Percentiles rank a stretch among this genome's conserved stretches.
These are phyloP conservation scores for Aricia agestis DNA, from an alignment of 1,140 invertebrate species.

Conservation along the genomic window DNA sequence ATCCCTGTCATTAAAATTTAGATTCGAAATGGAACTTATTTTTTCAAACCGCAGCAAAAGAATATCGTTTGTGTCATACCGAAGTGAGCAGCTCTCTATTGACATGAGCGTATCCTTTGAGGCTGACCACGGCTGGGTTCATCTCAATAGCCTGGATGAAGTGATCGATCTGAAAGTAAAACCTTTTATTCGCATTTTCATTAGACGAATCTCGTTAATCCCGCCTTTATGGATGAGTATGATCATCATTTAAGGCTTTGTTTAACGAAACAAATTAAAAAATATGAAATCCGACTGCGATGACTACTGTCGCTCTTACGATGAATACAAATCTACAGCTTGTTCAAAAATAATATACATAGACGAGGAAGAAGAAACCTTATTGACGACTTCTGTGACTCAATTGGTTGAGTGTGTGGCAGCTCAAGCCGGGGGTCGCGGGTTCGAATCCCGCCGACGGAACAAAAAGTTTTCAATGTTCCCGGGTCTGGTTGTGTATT, in stretches of 20 bases:
- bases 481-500: too few species aligned
- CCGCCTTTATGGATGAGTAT: not conserved
- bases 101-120: constrained; percentile 78
- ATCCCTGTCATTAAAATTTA: too few species aligned
- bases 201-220: not conserved
- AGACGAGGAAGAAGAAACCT: too few species aligned
- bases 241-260: not conserved
- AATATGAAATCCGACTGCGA: not conserved
- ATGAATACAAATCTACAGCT: too few species aligned
- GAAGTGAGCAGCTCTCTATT: constrained; percentile 78
- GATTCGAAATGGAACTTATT: too few species aligned
- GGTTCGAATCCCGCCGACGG: too few species aligned
- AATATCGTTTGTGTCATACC: constrained; percentile 46
- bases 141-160: constrained; percentile 80
- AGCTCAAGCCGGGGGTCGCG: too few species aligned
- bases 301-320: too few species aligned
- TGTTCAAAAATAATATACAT: too few species aligned
- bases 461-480: too few species aligned
- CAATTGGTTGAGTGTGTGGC: too few species aligned
- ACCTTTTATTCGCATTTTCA: not conserved
- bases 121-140: constrained; percentile 79
- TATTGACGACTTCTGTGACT: too few species aligned
- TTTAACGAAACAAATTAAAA: not conserved
- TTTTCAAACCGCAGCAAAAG: not conserved
- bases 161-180: constrained; percentile 74